Evolutionary conservation across 92 coral and sea anemone species (phyloP), one percentile per base, ranked within the genome.

Genomic region (Blastomussa wellsi): DNA sequence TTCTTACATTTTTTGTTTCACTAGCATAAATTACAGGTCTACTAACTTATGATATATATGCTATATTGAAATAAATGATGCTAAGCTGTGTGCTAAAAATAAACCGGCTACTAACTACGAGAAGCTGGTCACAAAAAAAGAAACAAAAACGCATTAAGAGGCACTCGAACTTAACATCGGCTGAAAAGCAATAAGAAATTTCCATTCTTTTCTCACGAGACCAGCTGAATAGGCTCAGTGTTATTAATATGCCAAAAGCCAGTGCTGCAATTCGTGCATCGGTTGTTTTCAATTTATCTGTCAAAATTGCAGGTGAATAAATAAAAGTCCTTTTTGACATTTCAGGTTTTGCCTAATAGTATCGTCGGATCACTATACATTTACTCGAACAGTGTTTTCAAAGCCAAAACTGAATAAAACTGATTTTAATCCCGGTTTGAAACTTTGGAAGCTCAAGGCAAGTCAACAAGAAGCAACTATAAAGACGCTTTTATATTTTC

Each of bases 291-390:
- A 82, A 70, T 69, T 37, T 36, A 70, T 73, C 86, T 53, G 78
- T 82, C 78, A 82, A 51, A 71, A 22, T 55, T 12, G 86, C 86
- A 82, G 86, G 86, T 82, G 86, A 70, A 32, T 29, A 72, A 70
- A 82, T 82, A 82, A 71, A 32, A 13, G 24, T n/a, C 35, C n/a
- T n/a, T 1, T 4, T 10, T 52, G 53, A 57, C 53, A 51, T 52
- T 39, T 44, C 35, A n/a, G n/a, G n/a, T n/a, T 80, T 80, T 14
- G 60, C 5, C 52, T 19, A 66, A 44, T 66, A 65, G 19, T 42
- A 64, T 7, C 37, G 20, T 41, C 38, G 49, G 42, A 31, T 66
- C 42, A 42, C 60, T 10, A 15, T 78, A n/a, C 44, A 51, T 48
- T 49, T 35, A 29, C 53, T 60, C 39, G 55, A 24, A 15, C 13